phyloP scores from a whole-genome alignment of 2,113 vertebrate genomes.

The Perca flavescens region DNA sequence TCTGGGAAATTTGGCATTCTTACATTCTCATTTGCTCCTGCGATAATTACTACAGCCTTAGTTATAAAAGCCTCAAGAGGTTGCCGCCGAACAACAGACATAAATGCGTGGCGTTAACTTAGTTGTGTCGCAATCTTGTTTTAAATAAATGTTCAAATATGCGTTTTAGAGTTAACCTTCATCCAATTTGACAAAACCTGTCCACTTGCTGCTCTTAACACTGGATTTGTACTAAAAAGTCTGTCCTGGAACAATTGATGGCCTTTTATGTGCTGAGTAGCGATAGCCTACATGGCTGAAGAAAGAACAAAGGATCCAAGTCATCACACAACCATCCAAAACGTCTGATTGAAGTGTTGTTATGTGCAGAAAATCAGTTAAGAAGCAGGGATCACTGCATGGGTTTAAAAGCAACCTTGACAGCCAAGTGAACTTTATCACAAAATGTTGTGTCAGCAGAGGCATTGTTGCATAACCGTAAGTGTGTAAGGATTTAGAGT shows the following conservation, averaged over 20 bases:
- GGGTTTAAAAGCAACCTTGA: slow-evolving; percentile 4
- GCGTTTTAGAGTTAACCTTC: not conserved
- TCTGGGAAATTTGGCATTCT: too few relatives aligned
- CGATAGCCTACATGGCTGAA: not conserved
- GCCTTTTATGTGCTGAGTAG: not conserved
- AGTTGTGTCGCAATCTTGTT: not conserved
- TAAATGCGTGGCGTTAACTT: too few relatives aligned
- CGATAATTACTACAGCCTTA: too few relatives aligned
- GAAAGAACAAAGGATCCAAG: not conserved
- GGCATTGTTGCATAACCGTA: slow-evolving; percentile 46
- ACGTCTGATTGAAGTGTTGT: not conserved
- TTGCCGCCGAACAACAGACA: too few relatives aligned
- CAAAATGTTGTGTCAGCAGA: slow-evolving; percentile 44
- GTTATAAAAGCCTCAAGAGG: too few relatives aligned
- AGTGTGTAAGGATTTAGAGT: slow-evolving; percentile 38
- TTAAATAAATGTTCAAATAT: not conserved
- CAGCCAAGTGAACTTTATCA: slow-evolving; percentile 54
- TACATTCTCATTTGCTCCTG: too few relatives aligned
- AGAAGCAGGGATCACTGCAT: not conserved
- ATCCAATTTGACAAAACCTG: not conserved
- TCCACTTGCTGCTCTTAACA: not conserved
- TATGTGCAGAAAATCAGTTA: not conserved
- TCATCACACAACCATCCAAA: not conserved
- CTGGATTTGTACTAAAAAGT: not conserved
- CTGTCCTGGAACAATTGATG: not conserved